These are phyloP conservation scores for Sinelater perroti DNA, from an alignment of 2,888 invertebrate genomes.

Conservation along the genomic window DNA sequence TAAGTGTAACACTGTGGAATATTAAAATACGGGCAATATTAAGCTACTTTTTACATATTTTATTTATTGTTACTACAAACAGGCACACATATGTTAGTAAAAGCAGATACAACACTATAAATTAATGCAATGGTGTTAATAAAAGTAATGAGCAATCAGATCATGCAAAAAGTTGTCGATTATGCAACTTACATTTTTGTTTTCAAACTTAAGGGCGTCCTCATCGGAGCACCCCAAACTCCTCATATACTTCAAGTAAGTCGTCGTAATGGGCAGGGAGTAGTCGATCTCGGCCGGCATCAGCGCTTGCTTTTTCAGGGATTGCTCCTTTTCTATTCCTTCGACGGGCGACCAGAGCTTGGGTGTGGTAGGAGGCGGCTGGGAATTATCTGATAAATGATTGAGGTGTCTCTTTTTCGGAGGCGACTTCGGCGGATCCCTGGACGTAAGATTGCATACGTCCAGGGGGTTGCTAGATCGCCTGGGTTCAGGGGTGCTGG, in stretches of 20 bases:
- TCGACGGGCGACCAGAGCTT: slow-evolving; percentile 71
- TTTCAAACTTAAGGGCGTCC: slow-evolving; percentile 67
- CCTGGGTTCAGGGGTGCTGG: slow-evolving; percentile 51
- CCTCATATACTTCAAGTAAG: slow-evolving; percentile 86
- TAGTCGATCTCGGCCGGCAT: slow-evolving; percentile 73
- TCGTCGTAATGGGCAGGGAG: slow-evolving; percentile 89
- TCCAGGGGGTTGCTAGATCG: slow-evolving; percentile 70
- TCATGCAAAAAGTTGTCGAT: slow-evolving; percentile 58
- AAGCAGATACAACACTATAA: slow-evolving; percentile 47
- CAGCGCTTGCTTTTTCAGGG: slow-evolving; percentile 45
- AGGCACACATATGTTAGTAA: slow-evolving; percentile 26
- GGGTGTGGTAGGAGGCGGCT: slow-evolving; percentile 61
- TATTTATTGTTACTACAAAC: slow-evolving; percentile 32
- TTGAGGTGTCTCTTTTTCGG: slow-evolving; percentile 62
- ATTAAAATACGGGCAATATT: too few species aligned
- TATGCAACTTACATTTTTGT: slow-evolving; percentile 66
- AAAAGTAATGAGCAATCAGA: slow-evolving; percentile 55
- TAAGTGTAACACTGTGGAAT: too few species aligned
- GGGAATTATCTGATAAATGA: slow-evolving; percentile 49
- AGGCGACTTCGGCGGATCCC: slow-evolving; percentile 66
- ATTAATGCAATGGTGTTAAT: slow-evolving; percentile 51
- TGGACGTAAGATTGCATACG: slow-evolving; percentile 70
- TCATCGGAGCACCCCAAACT: slow-evolving; percentile 73
- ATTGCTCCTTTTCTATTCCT: slow-evolving; percentile 51
- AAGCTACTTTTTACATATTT: too few species aligned